These are phyloP conservation scores for Chrysotoxum bicinctum DNA, from an alignment of 2,888 invertebrate species.

Conservation along the genomic window DNA sequence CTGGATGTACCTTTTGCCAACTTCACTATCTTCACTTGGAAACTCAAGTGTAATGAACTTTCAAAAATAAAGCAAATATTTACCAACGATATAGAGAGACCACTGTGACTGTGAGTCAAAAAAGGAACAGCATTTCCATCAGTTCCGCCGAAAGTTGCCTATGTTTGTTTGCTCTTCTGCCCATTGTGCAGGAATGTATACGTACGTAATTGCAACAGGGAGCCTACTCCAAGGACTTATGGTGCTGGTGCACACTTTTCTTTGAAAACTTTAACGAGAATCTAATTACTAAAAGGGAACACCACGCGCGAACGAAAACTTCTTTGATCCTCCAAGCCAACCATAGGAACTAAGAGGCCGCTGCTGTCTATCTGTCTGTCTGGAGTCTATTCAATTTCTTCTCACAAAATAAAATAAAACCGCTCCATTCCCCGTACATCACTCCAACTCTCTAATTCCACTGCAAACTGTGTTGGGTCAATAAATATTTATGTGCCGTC, in stretches of 20 bases:
- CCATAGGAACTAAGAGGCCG: slow-evolving; percentile 49
- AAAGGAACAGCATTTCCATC: slow-evolving; percentile 9
- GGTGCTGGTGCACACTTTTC: slow-evolving; percentile 26
- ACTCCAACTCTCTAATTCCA: not conserved
- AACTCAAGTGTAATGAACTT: slow-evolving; percentile 60
- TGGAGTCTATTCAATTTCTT: slow-evolving; percentile 47
- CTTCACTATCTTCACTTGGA: not conserved
- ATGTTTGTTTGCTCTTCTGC: slow-evolving; percentile 28
- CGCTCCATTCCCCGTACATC: slow-evolving; percentile 25
- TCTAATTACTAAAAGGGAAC: slow-evolving; percentile 62
- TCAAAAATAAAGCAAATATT: slow-evolving; percentile 37
- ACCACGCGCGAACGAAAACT: slow-evolving; percentile 34
- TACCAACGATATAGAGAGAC: slow-evolving; percentile 8
- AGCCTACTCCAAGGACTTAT: slow-evolving; percentile 1
- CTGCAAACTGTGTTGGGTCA: slow-evolving; percentile 56
- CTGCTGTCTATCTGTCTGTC: slow-evolving; percentile 41
- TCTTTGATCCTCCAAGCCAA: slow-evolving; percentile 59
- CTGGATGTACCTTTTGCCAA: slow-evolving; percentile 15
- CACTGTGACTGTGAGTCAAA: not conserved
- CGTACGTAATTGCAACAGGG: slow-evolving; percentile 8
- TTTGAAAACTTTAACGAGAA: slow-evolving; percentile 68
- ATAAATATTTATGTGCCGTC: slow-evolving; percentile 67
- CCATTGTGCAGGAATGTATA: not conserved
- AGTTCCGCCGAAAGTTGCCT: slow-evolving; percentile 56
- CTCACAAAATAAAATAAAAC: slow-evolving; percentile 30